Evolutionary conservation across 2,797 vertebrate genomes (phyloP).

Genomic region (Anas bernieri): DNA sequence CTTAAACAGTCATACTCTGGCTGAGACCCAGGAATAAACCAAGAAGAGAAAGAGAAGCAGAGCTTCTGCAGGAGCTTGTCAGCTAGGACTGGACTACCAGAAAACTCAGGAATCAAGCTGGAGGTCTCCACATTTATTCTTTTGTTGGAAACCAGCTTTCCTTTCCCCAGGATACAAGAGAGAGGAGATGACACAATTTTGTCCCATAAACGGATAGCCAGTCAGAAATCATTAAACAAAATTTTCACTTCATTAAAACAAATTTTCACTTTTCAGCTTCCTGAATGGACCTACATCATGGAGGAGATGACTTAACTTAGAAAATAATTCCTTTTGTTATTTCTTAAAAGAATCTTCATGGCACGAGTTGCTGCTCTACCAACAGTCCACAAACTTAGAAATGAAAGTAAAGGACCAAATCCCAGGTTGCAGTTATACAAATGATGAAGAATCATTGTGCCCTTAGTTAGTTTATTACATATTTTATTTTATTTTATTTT

Average conservation of each 20-base stretch:
- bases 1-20: not conserved
- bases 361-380: not conserved
- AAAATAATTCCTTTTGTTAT: not conserved
- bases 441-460: not conserved
- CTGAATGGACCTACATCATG: not conserved
- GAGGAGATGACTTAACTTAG: not conserved
- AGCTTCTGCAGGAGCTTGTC: not conserved
- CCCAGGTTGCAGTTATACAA: not conserved
- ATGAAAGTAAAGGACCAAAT: not conserved
- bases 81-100: not conserved
- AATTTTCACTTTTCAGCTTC: not conserved
- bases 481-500: not conserved
- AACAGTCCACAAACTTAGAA: not conserved
- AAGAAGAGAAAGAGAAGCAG: not conserved
- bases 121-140: not conserved
- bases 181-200: not conserved
- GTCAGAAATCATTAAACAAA: not conserved
- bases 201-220: rapidly evolving
- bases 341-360: not conserved
- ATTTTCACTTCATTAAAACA: too few relatives aligned
- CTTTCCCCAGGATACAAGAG: not conserved
- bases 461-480: not conserved
- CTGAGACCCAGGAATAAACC: not conserved
- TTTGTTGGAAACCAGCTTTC: not conserved
- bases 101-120: not conserved